Base-by-base conservation (phyloP, 2,113 vertebrate genomes). In the Geococcyx californianus region DNA sequence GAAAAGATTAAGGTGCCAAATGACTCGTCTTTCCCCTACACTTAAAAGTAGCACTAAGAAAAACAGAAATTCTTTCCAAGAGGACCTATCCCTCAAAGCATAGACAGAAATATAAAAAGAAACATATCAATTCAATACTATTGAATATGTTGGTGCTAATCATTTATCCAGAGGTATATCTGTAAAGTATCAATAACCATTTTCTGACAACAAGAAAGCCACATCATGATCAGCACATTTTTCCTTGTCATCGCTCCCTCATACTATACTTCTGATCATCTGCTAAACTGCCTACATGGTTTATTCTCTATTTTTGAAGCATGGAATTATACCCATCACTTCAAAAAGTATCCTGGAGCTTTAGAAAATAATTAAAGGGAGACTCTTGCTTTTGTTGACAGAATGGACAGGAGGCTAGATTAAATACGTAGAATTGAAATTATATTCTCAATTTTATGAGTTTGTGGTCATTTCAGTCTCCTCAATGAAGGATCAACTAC, bases 1-100 rank as follows among this genome's bases (percentile, higher is more conserved):
- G 92, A 92, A 96, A 96, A 94, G 79, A n/a, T 58, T 90, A 84
- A 85, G 33, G 33, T 81, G 44, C 76, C 76, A 96, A 90, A 89
- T 87, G 64, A 93, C 68, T 94, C 1, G 25, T 74, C 72, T 92
- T 94, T 97, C 75, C 58, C 44, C 76, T 67, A 11, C 23, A 56
- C 38, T 67, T 75, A 75, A 70, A 81, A 60, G 52, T 34, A 88
- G 2, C 56, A 63, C 49, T 74, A 72, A 94, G 68, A 85, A 80
- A 87, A 88, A 56, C 1, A 70, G 10, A 88, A 63, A n/a, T 70
- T 56, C n/a, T 74, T 90, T 94, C 86, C 87, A 74, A 88, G 33
- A 90, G 18, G 28, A 81, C 29, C n/a, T 75, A 59, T 59, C 55
- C 26, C 25, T 78, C 74, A 63, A 8, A 90, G 64, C 34, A 86